These are phyloP conservation scores for Euwallacea similis DNA, from an alignment of 1,140 invertebrate species.

Conservation along the genomic window DNA sequence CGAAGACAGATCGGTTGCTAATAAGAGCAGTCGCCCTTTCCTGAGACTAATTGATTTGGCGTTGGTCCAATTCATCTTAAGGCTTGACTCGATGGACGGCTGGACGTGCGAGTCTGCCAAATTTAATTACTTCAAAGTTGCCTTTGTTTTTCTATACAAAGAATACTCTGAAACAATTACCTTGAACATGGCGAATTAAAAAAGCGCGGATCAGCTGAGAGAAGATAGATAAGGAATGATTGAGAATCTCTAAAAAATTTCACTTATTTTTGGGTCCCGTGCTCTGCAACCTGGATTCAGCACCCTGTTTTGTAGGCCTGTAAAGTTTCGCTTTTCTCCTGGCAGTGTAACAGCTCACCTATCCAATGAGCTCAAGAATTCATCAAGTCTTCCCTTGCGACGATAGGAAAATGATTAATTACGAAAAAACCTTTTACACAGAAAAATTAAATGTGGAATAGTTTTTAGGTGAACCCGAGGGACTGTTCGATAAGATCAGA, in stretches of 20 bases:
- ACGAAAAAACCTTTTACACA: slow-evolving; percentile 13
- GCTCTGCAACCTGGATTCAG: too few species aligned
- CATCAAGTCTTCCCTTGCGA: too few species aligned
- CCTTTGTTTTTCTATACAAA: neutral
- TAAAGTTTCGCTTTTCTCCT: too few species aligned
- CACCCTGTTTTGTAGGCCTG: too few species aligned
- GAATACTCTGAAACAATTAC: too few species aligned
- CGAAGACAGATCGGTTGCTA: slow-evolving; percentile 28
- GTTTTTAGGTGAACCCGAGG: slow-evolving; percentile 20
- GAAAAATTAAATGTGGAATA: slow-evolving; percentile 18
- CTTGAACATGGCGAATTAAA: too few species aligned
- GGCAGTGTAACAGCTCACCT: too few species aligned
- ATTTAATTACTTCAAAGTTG: slow-evolving; percentile 1
- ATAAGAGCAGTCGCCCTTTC: slow-evolving; percentile 24
- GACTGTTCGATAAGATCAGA: slow-evolving; percentile 26
- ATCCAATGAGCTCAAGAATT: too few species aligned
- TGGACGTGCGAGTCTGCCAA: slow-evolving; percentile 1
- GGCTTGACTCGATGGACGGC: slow-evolving; percentile 11
- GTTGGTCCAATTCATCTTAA: slow-evolving; percentile 28
- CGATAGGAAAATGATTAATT: slow-evolving; percentile 20
- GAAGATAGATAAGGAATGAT: too few species aligned
- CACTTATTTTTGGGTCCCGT: too few species aligned
- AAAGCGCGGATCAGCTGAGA: too few species aligned
- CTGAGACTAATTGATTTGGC: slow-evolving; percentile 23
- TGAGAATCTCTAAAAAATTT: too few species aligned